These are phyloP conservation scores for Cochlearius cochlearius DNA, from an alignment of 2,113 vertebrate genomes.

Conservation along the genomic window DNA sequence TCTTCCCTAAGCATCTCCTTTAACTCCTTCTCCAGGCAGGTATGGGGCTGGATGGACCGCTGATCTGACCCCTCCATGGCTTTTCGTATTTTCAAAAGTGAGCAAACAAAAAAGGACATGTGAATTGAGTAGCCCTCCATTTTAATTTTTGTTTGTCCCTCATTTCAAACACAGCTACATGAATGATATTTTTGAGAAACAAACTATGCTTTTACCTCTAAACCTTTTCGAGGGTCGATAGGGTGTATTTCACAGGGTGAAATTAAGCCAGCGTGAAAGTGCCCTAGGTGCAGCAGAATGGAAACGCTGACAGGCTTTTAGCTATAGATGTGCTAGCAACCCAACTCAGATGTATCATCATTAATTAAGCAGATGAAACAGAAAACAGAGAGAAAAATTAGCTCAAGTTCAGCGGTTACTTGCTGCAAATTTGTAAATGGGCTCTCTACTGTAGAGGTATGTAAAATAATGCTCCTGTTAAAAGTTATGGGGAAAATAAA, in stretches of 20 bases:
- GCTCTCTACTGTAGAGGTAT: not conserved
- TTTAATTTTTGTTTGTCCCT: not conserved
- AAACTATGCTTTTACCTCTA: not conserved
- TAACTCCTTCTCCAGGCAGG: not conserved
- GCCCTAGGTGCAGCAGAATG: not conserved
- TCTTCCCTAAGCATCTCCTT: not conserved
- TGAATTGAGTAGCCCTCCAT: not conserved
- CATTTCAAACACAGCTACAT: not conserved
- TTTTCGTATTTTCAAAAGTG: not conserved
- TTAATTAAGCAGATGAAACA: slow-evolving; percentile 57
- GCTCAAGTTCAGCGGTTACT: slow-evolving; percentile 26
- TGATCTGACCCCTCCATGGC: not conserved
- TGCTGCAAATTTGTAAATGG: slow-evolving; percentile 63
- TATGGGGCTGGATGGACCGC: not conserved
- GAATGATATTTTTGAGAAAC: not conserved
- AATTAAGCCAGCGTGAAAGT: not conserved
- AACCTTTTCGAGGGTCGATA: not conserved
- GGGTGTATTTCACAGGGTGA: not conserved
- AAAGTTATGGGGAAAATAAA: slow-evolving; percentile 59
- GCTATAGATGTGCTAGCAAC: not conserved
- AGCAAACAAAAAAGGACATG: not conserved
- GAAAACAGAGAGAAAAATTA: slow-evolving; percentile 62
- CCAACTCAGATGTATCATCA: not conserved
- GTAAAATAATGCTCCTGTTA: slow-evolving; percentile 62
- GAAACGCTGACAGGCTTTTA: slow-evolving; percentile 24